Percentiles rank a stretch among this genome's conserved stretches.
phyloP scores from a whole-genome alignment of 2,797 vertebrate genomes.

The Dermochelys coriacea region DNA sequence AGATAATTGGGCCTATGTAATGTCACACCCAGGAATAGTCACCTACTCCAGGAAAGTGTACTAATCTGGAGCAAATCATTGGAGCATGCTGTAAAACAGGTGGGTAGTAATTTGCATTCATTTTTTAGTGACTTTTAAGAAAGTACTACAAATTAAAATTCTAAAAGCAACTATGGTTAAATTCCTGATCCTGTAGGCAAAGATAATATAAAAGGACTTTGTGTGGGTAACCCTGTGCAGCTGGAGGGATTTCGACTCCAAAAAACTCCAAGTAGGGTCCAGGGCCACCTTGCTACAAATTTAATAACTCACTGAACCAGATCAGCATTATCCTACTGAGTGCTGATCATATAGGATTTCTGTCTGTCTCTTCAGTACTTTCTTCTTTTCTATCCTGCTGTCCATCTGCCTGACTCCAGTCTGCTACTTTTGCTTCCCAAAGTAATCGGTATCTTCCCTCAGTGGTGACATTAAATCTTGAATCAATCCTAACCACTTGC shows the following conservation, averaged over 20 bases:
- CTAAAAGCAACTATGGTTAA: background rate
- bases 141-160: slow-evolving; percentile 3
- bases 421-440: background rate
- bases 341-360: background rate
- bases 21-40: slow-evolving; percentile 8
- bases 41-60: background rate
- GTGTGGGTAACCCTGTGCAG: background rate
- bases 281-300: background rate
- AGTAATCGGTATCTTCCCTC: background rate
- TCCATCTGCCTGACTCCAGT: background rate
- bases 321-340: background rate
- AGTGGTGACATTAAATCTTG: background rate
- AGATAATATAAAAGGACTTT: background rate
- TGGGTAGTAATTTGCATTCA: background rate
- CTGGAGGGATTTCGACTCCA: background rate
- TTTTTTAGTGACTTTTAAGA: background rate
- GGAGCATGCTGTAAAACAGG: background rate
- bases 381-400: background rate
- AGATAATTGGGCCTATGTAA: slow-evolving; percentile 36
- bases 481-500: background rate
- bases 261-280: background rate
- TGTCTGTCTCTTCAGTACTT: background rate
- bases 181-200: background rate
- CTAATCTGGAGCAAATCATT: background rate
- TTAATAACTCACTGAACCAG: background rate